A percentile compares a stretch with the other conserved stretches of the same genome.
These are phyloP conservation scores for Melieria crassipennis DNA, from an alignment of 2,888 invertebrate species.

Conservation along the genomic window DNA sequence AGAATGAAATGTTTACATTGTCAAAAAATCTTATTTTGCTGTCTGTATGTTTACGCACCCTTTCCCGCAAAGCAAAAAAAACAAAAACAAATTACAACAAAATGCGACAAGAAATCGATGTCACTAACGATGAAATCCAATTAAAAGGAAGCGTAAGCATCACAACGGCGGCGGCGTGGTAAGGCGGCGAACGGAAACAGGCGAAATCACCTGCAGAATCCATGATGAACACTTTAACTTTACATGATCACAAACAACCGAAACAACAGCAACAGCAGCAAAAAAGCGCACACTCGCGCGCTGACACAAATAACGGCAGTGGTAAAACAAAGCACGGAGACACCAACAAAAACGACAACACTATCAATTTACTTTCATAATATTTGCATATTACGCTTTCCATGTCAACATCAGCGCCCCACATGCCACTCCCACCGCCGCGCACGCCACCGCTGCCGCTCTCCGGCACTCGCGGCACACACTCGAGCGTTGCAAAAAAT, in stretches of 20 bases:
- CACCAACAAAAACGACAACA: conserved; percentile 9
- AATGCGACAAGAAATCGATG: not conserved
- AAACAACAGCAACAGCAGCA: too few relatives aligned
- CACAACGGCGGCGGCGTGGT: not conserved
- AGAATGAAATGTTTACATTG: too few relatives aligned
- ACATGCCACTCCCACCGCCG: not conserved
- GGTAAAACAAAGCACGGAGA: not conserved
- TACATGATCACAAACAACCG: too few relatives aligned
- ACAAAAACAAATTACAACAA: not conserved
- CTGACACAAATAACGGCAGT: not conserved
- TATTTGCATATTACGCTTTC: conserved; percentile 31
- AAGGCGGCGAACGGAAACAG: not conserved
- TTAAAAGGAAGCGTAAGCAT: conserved; percentile 13
- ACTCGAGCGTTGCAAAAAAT: conserved; percentile 4
- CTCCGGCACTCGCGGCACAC: not conserved
- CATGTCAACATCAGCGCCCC: conserved; percentile 12
- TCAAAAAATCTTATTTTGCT: too few relatives aligned
- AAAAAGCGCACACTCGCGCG: too few relatives aligned
- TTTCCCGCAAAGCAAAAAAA: not conserved
- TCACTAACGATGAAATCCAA: conserved; percentile 20
- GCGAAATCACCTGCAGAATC: conserved; percentile 4
- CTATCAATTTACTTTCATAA: conserved; percentile 30
- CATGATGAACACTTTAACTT: not conserved
- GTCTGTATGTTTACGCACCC: too few relatives aligned
- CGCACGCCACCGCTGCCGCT: not conserved